Base-by-base conservation (phyloP, 2,888 invertebrate genomes). In the Tiliacea aurago region DNA sequence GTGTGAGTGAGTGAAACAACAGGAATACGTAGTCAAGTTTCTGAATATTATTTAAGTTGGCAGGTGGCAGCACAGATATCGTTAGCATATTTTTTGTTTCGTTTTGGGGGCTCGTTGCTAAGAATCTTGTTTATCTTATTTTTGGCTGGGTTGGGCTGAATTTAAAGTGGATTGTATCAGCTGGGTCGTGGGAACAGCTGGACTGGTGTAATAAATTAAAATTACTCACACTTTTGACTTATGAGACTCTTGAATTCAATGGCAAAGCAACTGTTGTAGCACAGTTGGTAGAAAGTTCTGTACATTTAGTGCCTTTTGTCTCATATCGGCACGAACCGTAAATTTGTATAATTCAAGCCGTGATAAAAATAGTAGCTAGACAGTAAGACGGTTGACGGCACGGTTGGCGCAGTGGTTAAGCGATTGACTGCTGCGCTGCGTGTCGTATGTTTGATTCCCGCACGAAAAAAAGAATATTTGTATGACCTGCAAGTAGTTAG, bases 31-130 rank as follows among this genome's bases (percentile, higher is more conserved):
- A 37, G 28, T 58, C 0, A 28, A n/a, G 33, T 56, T 9, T 55
- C 61, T 49, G 47, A 59, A 13, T 55, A 18, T 13, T 37, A 37
- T 28, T 13, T 37, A 37, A 37, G 4, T n/a, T 23, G 78, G 28
- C 81, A 84, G 81, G 71, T 81, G 81, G 41, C 4, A 37, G 37
- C 65, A 51, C 78, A 69, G 71, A 85, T 85, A 85, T 77, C 71
- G 55, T 59, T 76, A 41, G 61, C 45, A 53, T 72, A 73, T 63
- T 69, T 81, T 81, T 85, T 70, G 43, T 47, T 70, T 66, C n/a
- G 5, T 49, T 70, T 81, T 85, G 4, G 49, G 41, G 45, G 69
- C 47, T 37, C 37, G 56, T 68, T 68, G 70, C 64, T 37, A 65
- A 64, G 59, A 58, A 73, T 70, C 56, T 61, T 76, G 70, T 74